These are phyloP conservation scores for Oryzias dopingdopingensis DNA, from an alignment of 2,797 vertebrate genomes.

Conservation along the genomic window DNA sequence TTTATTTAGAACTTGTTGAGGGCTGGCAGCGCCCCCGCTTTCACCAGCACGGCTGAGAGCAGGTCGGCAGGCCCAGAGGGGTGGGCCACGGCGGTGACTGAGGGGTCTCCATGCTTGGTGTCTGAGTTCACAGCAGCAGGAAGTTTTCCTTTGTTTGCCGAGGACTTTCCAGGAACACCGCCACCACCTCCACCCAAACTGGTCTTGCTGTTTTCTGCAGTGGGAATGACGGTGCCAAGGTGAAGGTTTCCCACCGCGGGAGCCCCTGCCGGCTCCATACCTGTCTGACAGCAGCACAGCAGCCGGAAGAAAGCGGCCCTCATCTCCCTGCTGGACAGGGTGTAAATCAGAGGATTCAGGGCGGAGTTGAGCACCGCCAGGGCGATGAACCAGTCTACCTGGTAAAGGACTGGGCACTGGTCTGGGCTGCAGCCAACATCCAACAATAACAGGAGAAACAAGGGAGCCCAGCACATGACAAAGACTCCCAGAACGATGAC, in stretches of 20 bases:
- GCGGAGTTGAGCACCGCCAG: conserved; percentile 83
- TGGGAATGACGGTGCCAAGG: conserved; percentile 67
- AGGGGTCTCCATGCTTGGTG: conserved; percentile 58
- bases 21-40: conserved; percentile 71
- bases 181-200: conserved; percentile 63
- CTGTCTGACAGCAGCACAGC: conserved; percentile 72
- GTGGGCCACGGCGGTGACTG: conserved; percentile 45
- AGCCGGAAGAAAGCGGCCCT: conserved; percentile 74
- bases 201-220: conserved; percentile 77
- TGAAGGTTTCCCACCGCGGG: conserved; percentile 49
- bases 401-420: conserved; percentile 71
- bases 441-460: conserved; percentile 79
- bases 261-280: conserved; percentile 49
- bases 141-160: conserved; percentile 53
- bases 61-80: conserved; percentile 71
- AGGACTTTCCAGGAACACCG: conserved; percentile 47
- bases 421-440: conserved; percentile 77
- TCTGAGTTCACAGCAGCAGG: conserved; percentile 57
- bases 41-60: conserved; percentile 78
- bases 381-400: conserved; percentile 81
- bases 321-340: conserved; percentile 82
- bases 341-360: conserved; percentile 82
- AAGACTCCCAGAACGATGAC: conserved; percentile 82
- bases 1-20: conserved; percentile 73
- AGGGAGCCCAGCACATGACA: conserved; percentile 79